These are phyloP conservation scores for Lepilemur ruficaudatus DNA, from an alignment of 2,797 vertebrate genomes.

Conservation along the genomic window DNA sequence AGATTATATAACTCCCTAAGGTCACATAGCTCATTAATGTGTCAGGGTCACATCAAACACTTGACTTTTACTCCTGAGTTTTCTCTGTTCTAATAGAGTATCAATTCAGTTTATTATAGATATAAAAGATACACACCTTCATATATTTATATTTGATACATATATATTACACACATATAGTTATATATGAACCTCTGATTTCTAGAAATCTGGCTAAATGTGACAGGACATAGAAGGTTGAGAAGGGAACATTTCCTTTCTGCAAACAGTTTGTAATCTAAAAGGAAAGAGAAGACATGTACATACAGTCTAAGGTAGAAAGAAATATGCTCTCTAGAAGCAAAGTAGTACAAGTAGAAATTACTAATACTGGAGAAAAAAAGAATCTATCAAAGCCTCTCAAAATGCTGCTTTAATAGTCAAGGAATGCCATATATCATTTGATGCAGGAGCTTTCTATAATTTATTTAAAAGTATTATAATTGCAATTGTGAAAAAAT, in stretches of 20 bases:
- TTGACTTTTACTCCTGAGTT: background rate
- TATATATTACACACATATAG: background rate
- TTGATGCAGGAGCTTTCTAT: background rate
- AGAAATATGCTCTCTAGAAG: background rate
- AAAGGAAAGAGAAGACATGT: background rate
- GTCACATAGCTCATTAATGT: background rate
- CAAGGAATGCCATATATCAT: background rate
- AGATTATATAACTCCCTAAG: slow-evolving; percentile 5
- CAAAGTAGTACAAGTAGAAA: background rate
- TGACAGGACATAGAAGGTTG: background rate
- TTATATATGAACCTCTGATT: background rate
- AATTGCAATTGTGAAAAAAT: background rate
- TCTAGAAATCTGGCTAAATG: background rate
- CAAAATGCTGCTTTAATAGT: background rate
- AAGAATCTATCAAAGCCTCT: background rate
- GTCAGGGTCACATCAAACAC: background rate
- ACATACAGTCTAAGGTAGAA: background rate
- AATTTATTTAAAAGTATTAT: background rate
- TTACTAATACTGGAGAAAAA: background rate
- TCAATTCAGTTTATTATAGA: background rate
- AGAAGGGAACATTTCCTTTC: background rate
- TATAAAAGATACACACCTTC: background rate
- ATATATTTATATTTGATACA: background rate
- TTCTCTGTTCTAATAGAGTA: background rate
- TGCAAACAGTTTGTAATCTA: background rate